Percentiles rank a stretch among this genome's conserved stretches.
Conservation (phyloP, 2,797 vertebrate genomes). For the Anableps anableps region DNA sequence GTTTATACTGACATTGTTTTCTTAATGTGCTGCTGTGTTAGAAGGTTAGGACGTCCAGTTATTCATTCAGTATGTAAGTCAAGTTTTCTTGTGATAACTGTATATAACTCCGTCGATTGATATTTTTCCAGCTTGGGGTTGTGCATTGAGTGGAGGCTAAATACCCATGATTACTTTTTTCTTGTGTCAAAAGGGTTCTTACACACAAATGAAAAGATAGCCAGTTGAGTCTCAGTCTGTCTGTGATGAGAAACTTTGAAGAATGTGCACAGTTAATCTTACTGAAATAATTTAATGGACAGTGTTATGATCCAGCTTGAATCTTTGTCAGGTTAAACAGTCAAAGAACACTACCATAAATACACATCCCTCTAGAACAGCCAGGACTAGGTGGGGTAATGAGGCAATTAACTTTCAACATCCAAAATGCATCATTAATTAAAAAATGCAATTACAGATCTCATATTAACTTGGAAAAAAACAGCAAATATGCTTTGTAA, state of each 20-base stretch:
- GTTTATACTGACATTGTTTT: background rate
- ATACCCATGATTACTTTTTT: background rate
- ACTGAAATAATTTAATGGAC: background rate
- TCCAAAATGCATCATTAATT: conserved; percentile 3
- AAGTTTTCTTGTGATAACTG: background rate
- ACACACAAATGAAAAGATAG: background rate
- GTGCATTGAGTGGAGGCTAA: background rate
- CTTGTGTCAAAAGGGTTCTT: background rate
- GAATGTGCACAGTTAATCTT: background rate
- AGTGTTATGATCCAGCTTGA: background rate
- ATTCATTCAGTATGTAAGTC: background rate
- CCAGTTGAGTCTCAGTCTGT: background rate
- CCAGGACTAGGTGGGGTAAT: background rate
- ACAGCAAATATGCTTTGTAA: background rate
- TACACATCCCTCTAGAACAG: background rate
- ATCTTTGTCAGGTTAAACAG: conserved; percentile 5
- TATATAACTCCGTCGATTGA: background rate
- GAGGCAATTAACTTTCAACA: conserved; percentile 12
- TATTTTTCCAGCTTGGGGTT: background rate
- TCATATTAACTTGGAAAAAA: conserved; percentile 1
- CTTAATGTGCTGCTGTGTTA: background rate
- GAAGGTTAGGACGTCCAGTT: background rate
- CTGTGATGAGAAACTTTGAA: background rate
- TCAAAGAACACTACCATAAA: background rate
- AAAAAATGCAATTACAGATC: conserved; percentile 6